phyloP scores from a whole-genome alignment of 2,113 vertebrate genomes.

The Junco hyemalis region DNA sequence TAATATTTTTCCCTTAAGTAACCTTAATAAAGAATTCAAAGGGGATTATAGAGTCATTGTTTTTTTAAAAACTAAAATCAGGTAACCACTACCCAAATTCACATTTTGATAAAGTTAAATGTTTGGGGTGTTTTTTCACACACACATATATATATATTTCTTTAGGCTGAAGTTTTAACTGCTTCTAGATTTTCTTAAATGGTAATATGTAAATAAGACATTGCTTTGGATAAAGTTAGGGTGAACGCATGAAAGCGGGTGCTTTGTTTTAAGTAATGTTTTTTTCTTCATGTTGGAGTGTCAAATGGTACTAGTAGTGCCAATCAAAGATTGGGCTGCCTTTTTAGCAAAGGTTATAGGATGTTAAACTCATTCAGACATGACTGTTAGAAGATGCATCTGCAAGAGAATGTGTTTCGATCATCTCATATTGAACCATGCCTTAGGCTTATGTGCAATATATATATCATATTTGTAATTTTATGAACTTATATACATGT shows the following conservation, averaged over 20 bases:
- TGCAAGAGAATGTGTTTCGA: neutral
- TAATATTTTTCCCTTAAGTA: neutral
- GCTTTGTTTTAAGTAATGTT: neutral
- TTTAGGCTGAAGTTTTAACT: neutral
- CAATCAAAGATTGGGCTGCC: neutral
- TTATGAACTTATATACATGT: neutral
- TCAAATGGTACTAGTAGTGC: neutral
- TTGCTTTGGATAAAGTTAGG: neutral
- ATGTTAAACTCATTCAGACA: neutral
- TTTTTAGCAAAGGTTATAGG: neutral
- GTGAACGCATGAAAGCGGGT: neutral
- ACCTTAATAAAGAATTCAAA: neutral
- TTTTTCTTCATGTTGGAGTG: neutral
- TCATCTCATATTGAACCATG: neutral
- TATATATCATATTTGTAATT: neutral
- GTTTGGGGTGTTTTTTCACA: neutral
- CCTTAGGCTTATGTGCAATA: neutral
- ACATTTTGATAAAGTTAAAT: neutral
- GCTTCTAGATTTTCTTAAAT: neutral
- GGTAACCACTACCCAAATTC: neutral
- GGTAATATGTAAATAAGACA: neutral
- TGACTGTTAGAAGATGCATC: neutral
- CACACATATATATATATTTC: neutral
- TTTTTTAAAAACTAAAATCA: neutral
- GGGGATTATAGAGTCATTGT: neutral